Evolutionary conservation across 2,888 invertebrate genomes (phyloP), one percentile per base, ranked within the genome.

Genomic region (Pycnomerus fuliginosus): DNA sequence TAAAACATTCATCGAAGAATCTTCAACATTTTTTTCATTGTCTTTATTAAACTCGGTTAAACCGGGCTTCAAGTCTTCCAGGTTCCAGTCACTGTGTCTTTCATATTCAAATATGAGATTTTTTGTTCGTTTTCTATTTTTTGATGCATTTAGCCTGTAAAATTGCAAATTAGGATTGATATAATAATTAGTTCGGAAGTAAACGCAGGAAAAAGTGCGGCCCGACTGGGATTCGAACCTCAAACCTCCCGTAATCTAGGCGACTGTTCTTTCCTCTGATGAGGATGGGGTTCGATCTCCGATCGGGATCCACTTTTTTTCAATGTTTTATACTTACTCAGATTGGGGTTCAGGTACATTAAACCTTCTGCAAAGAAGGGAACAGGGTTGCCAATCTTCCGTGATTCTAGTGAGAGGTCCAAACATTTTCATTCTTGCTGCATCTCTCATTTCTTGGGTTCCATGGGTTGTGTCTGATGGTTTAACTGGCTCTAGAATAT

Each of bases 311-410:
- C n/a, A n/a, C n/a, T n/a, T n/a, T n/a, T n/a, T 25, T 17, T 25
- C 17, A 41, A 7, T 2, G 41, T 65, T 5, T 10, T 4, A 10
- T 23, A 41, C 73, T 69, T 72, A 78, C 76, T 81, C 81, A 16
- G 79, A 79, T 49, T 81, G 84, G 0, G 95, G 90, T 67, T 95
- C 87, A 0, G 94, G 90, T 16, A 99, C 83, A 67, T 99, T 98
- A 67, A 97, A 98, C 27, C 96, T 76, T 68, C 90, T 92, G 67
- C 93, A 96, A 0, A 99, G 76, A 3, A 91, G 67, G 25, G 82
- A 73, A 51, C 84, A 82, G 0, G 98, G 98, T 52, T 85, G 80
- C 98, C 98, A 99, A 28, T 80, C 74, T 0, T 63, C 62, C 16
- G 76, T 77, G 3, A 72, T 74, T 34, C 94, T 74, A 1, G 89